phyloP scores from a whole-genome alignment of 2,888 invertebrate species.

The Patella caerulea region DNA sequence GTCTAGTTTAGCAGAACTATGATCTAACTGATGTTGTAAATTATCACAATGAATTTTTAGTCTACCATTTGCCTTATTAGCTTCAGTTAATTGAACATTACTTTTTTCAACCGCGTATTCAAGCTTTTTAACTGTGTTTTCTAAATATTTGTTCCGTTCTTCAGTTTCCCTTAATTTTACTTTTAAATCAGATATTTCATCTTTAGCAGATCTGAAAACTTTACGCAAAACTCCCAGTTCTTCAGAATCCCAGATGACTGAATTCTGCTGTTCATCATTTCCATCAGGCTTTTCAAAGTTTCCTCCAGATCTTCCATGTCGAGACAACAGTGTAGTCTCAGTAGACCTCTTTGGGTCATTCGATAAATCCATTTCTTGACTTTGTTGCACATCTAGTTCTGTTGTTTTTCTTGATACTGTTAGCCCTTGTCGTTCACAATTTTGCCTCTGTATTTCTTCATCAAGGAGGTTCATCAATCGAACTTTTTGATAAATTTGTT shows the following conservation, averaged over 20 bases:
- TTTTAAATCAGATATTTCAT: slow-evolving; percentile 53
- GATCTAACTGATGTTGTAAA: slow-evolving; percentile 52
- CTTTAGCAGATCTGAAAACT: slow-evolving; percentile 59
- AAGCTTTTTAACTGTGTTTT: slow-evolving; percentile 41
- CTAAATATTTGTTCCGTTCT: slow-evolving; percentile 46
- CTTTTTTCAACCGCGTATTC: slow-evolving; percentile 41
- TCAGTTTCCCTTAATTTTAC: slow-evolving; percentile 49
- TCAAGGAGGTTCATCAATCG: slow-evolving; percentile 56
- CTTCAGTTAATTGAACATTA: slow-evolving; percentile 45
- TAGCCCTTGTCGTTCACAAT: no score
- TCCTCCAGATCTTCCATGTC: slow-evolving; percentile 16
- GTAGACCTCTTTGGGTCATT: background rate
- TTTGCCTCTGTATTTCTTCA: slow-evolving; percentile 48
- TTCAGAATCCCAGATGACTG: slow-evolving; percentile 61
- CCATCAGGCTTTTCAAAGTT: slow-evolving; percentile 8
- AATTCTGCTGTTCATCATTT: slow-evolving; percentile 48
- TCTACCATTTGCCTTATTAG: slow-evolving; percentile 57
- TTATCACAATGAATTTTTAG: slow-evolving; percentile 59
- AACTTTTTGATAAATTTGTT: slow-evolving; percentile 62
- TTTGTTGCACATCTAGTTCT: no score
- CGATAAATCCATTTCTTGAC: slow-evolving; percentile 6
- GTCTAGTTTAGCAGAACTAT: slow-evolving; percentile 50
- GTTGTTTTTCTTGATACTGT: no score
- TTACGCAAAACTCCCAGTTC: slow-evolving; percentile 59
- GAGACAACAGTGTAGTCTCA: background rate